These are phyloP conservation scores for Mobula birostris DNA, from an alignment of 2,113 vertebrate species.

Conservation along the genomic window DNA sequence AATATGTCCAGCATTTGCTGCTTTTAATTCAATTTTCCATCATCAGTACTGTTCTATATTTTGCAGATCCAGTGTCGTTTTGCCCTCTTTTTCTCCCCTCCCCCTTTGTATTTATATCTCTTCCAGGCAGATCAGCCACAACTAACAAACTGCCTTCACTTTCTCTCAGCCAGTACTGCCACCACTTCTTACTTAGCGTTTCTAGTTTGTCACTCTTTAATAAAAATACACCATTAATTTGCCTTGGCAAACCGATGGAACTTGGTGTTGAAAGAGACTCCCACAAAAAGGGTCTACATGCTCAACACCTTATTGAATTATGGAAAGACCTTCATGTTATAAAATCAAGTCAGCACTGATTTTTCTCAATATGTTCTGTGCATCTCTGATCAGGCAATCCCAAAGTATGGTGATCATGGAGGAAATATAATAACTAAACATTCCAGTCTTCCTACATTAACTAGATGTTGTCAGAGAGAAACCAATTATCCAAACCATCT, in stretches of 20 bases:
- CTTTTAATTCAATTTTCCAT: too few relatives aligned
- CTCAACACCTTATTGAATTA: neutral
- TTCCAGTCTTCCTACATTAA: constrained; percentile 8
- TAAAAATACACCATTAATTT: neutral
- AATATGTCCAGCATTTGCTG: too few relatives aligned
- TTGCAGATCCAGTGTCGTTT: too few relatives aligned
- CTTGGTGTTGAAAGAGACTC: neutral
- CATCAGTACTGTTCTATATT: too few relatives aligned
- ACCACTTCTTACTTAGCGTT: too few relatives aligned
- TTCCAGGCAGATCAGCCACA: too few relatives aligned
- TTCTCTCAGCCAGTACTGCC: too few relatives aligned
- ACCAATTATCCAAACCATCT: constrained; percentile 18
- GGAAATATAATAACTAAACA: constrained; percentile 1
- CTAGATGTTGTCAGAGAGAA: neutral
- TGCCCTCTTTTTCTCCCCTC: too few relatives aligned
- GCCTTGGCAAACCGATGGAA: neutral
- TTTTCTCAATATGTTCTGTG: neutral
- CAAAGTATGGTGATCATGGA: neutral
- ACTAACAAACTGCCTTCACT: too few relatives aligned
- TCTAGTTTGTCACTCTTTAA: neutral
- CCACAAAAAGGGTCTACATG: neutral
- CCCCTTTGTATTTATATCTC: too few relatives aligned
- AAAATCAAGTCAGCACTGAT: neutral
- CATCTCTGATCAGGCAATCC: neutral
- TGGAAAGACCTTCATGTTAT: neutral